Evolutionary conservation across 2,797 vertebrate genomes (phyloP), one percentile per base, ranked within the genome.

Genomic region (Cynopterus sphinx): DNA sequence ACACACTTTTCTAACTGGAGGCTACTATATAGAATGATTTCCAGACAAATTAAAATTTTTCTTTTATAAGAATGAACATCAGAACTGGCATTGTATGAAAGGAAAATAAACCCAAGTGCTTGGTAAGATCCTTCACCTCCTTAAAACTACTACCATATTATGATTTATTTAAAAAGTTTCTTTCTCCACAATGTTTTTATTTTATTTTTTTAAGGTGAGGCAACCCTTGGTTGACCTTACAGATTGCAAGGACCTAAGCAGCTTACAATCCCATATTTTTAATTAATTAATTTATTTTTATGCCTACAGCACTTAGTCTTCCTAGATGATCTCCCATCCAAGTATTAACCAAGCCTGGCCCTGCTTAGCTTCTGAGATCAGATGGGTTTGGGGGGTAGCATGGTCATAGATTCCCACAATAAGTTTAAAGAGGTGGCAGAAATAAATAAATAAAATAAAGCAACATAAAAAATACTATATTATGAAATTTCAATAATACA

Each of bases 381-480:
- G 49, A 49, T 5, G 5, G 15, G 15, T 16, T 49, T 49, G 49
- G 49, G 49, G 49, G 49, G 4, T 49, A 16, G 49, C 49, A 49
- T 49, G 49, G 49, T 5, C 15, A 2, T 49, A 16, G 49, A 49
- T 15, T 49, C 41, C 13, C 41, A 87, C 28, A 65, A 33, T 63
- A 87, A 39, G 84, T 88, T 88, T 81, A 73, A 92, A 95, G 78
- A 84, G 26, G 43, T 88, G 39, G 55, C 65, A 90, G 70, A 93
- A 26, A 86, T 61, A 87, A 93, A 36, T 53, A 86, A 86, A 67
- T 8, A 83, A 21, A 61, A 68, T 12, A 90, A 92, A 77, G 26
- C 33, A 86, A 93, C 6, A 71, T 43, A 67, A 77, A 86, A 94
- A 93, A 73, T 70, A 65, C 0, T 11, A 51, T 41, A 59, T 33